Evolutionary conservation across 1,140 invertebrate genomes (phyloP).

Genomic region (Rhopalosiphum maidis): DNA sequence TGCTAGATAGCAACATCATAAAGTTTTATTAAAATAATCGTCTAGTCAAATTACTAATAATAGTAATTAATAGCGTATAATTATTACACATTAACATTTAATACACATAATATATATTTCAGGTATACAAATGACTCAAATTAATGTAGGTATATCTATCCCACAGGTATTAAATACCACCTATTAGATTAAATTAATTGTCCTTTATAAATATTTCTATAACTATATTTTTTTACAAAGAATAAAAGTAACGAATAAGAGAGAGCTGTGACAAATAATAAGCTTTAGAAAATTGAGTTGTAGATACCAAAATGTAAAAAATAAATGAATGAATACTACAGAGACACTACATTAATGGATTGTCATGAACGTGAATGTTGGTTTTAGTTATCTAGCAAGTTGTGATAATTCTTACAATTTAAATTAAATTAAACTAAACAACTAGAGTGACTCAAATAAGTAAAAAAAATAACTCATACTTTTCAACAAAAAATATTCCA

Average conservation of each 20-base stretch:
- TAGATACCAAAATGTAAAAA: background rate
- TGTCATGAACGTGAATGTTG: background rate
- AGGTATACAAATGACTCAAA: background rate
- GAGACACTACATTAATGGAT: background rate
- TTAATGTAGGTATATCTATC: background rate
- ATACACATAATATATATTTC: background rate
- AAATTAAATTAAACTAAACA: background rate
- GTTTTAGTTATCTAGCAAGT: background rate
- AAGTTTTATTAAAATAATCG: background rate
- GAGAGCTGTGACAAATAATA: background rate
- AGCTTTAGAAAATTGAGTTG: background rate
- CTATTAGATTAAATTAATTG: background rate
- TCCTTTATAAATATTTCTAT: background rate
- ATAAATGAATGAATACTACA: background rate
- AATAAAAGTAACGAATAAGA: background rate
- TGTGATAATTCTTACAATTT: background rate
- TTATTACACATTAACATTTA: conserved; percentile 19
- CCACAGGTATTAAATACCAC: background rate
- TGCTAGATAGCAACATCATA: background rate
- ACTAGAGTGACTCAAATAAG: background rate
- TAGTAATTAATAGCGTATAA: background rate
- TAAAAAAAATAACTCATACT: background rate
- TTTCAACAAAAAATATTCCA: background rate
- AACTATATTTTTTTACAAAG: background rate
- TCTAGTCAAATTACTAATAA: background rate